Evolutionary conservation across 2,797 vertebrate genomes (phyloP), one percentile per base, ranked within the genome.

Genomic region (Catharus ustulatus): DNA sequence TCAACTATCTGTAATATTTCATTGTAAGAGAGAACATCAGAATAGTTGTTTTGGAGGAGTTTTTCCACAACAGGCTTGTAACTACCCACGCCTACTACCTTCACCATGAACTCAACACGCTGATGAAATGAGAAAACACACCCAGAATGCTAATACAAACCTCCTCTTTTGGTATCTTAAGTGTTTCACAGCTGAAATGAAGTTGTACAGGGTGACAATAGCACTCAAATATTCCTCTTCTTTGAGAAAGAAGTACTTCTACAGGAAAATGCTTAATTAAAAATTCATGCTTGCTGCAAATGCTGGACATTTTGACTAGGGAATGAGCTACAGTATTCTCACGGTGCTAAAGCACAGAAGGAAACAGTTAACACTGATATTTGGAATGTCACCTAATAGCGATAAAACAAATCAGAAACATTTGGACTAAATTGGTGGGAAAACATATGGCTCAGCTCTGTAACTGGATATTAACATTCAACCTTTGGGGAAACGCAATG

Each of bases 381-480:
- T 84, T 84, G 72, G 79, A 92, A 94, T 71, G 87, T 89, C 94
- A 91, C 58, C 61, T 78, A 72, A 80, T 43, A 87, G 88, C 2
- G 8, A 94, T 96, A 85, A 79, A 83, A 66, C 82, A 90, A 97
- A 93, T 93, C 89, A 87, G 78, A 96, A 97, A 97, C 92, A 86
- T 66, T 93, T 94, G 89, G 76, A 91, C 0, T 0, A 84, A 92
- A 91, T 0, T 51, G 90, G 85, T 94, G 95, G 95, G 91, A 96
- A 96, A 93, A 87, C 94, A 95, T 76, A 90, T 88, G 95, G 90
- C 68, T 93, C 38, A 21, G 34, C 82, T 94, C 81, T 86, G 89
- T 69, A 94, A 93, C 73, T 66, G 80, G 78, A 94, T 87, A 81
- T 45, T 80, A 95, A 52, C 54, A 76, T 34, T 29, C 38, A 87